Evolutionary conservation across 53 echinoderm and acorn worm species (phyloP), one percentile per base, ranked within the genome.

Genomic region (Mesocentrotus franciscanus): DNA sequence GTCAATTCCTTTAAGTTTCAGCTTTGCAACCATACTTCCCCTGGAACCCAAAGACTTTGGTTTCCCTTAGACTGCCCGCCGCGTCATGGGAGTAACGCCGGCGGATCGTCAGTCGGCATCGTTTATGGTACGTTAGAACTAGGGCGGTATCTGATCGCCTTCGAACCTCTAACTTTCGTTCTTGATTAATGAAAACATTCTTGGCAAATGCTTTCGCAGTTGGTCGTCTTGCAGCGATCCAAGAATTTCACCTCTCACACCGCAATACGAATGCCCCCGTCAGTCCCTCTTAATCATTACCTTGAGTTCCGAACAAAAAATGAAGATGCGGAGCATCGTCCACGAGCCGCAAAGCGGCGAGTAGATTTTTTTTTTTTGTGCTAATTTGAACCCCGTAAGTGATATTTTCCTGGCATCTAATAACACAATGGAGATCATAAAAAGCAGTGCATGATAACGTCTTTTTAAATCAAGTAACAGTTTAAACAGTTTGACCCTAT

Each of bases 1-100:
- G 98, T 97, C 96, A 97, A 97, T 97, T 97, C 96, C 97, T 97
- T 61, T 97, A 97, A 96, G 98, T 97, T 97, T 96, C 98, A 97
- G 98, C 97, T 95, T 10, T 97, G 96, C 96, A 72, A 61, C 96
- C 96, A 93, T 96, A 96, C 96, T 96, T 87, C 93, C 96, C 62
- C 95, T 94, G 95, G 97, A 97, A 95, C 95, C 96, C 97, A 96
- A 97, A 96, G 91, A 96, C 96, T 95, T 96, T 96, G 95, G 93
- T 97, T 97, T 96, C 96, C 85, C 95, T 78, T 61, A 92, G 94
- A 93, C 93, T 94, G 96, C 97, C 62, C 10, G 62, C 96, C 95
- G 95, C 93, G 10, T 95, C 97, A 95, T 95, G 57, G 91, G 95
- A 95, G 92, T 91, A 90, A 68, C 76, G 95, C 96, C 97, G 94